Evolutionary conservation across 2,113 vertebrate species (phyloP).

Genomic region (Archocentrus centrarchus): DNA sequence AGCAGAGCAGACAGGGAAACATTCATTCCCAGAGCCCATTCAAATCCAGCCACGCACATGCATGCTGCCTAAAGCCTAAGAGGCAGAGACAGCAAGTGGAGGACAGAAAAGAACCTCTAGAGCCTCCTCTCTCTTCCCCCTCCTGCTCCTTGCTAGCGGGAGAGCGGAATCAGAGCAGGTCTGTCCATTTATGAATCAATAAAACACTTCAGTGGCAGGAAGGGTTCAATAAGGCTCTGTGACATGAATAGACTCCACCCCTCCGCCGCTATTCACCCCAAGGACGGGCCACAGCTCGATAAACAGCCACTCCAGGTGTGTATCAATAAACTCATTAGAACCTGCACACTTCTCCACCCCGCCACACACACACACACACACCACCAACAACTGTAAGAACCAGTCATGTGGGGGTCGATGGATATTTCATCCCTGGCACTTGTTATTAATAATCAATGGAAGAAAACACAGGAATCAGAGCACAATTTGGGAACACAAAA

Average conservation of each 20-base stretch:
- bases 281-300: conserved; percentile 4
- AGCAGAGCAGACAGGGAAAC: conserved; percentile 57
- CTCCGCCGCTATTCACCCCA: background rate
- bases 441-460: conserved; percentile 23
- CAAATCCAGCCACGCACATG: conserved; percentile 35
- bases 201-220: conserved; percentile 46
- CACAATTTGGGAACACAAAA: background rate
- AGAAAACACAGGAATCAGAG: conserved; percentile 3
- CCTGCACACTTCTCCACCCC: too few relatives aligned
- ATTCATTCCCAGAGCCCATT: conserved; percentile 57
- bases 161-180: conserved; percentile 28
- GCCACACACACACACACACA: background rate
- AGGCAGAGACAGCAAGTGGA: background rate
- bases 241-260: conserved; percentile 40
- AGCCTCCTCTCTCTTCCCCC: background rate
- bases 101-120: background rate
- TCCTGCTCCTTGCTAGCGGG: background rate
- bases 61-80: background rate
- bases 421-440: conserved; percentile 21
- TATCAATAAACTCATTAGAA: conserved; percentile 60
- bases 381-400: background rate
- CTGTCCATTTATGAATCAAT: conserved; percentile 65
- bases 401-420: conserved; percentile 10
- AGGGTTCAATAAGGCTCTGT: conserved; percentile 55
- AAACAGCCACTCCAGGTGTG: conserved; percentile 49